Conservation (phyloP, 2,113 vertebrate genomes). For the Thalassarche chlororhynchos region DNA sequence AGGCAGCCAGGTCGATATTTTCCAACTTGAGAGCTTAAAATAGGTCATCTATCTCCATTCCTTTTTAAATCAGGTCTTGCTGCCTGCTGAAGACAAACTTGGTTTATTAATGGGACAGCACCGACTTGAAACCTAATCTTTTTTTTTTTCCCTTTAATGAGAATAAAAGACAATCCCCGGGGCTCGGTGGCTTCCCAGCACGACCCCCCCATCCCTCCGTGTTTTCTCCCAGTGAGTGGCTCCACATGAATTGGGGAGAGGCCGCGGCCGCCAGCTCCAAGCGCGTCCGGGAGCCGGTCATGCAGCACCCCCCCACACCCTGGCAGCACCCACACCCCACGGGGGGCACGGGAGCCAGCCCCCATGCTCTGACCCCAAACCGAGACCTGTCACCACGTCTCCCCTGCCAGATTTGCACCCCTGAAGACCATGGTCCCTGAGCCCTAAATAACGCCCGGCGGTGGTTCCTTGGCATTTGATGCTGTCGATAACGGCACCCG, state of each 20-base stretch:
- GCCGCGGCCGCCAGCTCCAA: accelerated
- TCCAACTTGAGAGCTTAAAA: conserved; percentile 65
- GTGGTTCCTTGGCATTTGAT: not conserved
- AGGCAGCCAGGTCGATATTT: conserved; percentile 56
- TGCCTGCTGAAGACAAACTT: conserved; percentile 32
- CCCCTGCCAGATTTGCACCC: not conserved
- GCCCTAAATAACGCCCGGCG: accelerated
- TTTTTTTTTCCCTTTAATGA: not conserved
- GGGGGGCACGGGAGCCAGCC: not conserved
- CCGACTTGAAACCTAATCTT: not conserved
- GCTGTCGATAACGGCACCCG: accelerated
- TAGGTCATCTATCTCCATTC: conserved; percentile 40
- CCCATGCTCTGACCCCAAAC: not conserved
- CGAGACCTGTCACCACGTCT: not conserved
- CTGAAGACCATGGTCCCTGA: accelerated
- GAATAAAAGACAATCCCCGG: not conserved
- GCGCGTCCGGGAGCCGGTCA: not conserved
- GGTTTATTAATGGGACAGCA: conserved; percentile 46
- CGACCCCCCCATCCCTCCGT: accelerated
- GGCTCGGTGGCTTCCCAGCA: not conserved
- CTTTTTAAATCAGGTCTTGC: conserved; percentile 49
- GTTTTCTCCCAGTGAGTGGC: not conserved
- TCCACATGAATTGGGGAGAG: accelerated
- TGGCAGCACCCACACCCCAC: not conserved
- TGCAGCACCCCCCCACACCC: not conserved